Evolutionary conservation across 2,797 vertebrate species (phyloP).

Genomic region (Sebastes jordani): DNA sequence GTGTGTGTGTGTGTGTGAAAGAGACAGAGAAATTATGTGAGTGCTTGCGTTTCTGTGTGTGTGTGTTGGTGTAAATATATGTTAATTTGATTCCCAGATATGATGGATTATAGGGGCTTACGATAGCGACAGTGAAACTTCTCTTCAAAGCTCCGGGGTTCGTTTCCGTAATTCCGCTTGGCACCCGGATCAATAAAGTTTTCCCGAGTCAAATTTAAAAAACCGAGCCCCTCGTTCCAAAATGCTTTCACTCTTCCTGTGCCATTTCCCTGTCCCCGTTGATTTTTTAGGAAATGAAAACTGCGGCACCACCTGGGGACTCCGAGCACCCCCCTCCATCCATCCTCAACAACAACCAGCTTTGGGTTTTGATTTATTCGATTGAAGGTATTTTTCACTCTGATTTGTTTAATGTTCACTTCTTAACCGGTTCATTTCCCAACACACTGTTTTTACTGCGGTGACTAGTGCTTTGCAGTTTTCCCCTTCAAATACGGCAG

Average conservation of each 20-base stretch:
- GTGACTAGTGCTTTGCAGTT: neutral
- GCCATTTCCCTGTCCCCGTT: conserved; percentile 43
- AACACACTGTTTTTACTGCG: neutral
- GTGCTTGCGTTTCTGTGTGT: conserved; percentile 14
- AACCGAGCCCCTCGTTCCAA: conserved; percentile 25
- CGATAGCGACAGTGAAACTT: conserved; percentile 76
- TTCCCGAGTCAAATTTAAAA: conserved; percentile 46
- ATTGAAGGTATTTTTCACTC: conserved; percentile 44
- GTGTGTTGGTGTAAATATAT: conserved; percentile 65
- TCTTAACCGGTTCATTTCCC: conserved; percentile 5
- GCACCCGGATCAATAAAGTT: conserved; percentile 77
- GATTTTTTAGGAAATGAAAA: conserved; percentile 44
- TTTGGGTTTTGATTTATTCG: conserved; percentile 40
- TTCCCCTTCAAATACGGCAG: neutral
- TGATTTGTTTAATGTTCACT: conserved; percentile 37
- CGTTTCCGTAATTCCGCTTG: conserved; percentile 67
- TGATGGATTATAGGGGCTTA: conserved; percentile 76
- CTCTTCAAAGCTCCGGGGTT: conserved; percentile 69
- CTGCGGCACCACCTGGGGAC: conserved; percentile 36
- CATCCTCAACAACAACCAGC: neutral
- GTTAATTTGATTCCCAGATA: conserved; percentile 79
- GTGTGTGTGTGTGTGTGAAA: conserved; percentile 12
- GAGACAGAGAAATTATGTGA: conserved; percentile 42
- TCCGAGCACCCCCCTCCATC: neutral
- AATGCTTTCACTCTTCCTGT: conserved; percentile 52